These are phyloP conservation scores for Diaphora mendica DNA, from an alignment of 2,888 invertebrate genomes.

Conservation along the genomic window DNA sequence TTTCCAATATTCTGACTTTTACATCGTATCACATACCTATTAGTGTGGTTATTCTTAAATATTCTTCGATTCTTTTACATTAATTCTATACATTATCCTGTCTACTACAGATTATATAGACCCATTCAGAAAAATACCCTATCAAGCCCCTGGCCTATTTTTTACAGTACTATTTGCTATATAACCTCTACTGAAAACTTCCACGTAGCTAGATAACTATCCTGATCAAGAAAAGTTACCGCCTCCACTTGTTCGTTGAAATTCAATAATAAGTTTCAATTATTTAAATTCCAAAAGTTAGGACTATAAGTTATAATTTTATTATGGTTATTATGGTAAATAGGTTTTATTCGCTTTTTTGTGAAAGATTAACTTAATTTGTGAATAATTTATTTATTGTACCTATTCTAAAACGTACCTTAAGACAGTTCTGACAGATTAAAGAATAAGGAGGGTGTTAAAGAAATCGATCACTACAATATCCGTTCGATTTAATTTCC, in stretches of 20 bases:
- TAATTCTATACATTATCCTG: background rate
- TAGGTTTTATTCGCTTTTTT: background rate
- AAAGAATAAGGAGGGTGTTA: no score
- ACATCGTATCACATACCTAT: background rate
- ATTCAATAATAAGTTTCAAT: background rate
- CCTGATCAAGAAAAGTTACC: background rate
- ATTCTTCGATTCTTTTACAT: background rate
- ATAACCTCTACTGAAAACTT: background rate
- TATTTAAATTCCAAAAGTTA: background rate
- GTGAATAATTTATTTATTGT: no score
- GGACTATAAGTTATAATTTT: background rate
- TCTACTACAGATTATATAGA: background rate
- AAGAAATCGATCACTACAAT: no score
- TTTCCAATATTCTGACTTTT: background rate
- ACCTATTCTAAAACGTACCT: no score
- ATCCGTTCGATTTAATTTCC: no score
- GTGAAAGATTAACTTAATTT: no score
- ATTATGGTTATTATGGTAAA: background rate
- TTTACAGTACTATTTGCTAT: background rate
- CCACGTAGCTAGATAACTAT: background rate
- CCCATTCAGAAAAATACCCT: background rate
- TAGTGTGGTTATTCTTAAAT: background rate
- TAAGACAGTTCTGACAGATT: no score
- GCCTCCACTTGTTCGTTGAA: background rate
- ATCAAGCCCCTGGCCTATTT: background rate